Conservation (phyloP, 1,140 invertebrate species). For the Papilio polytes region DNA sequence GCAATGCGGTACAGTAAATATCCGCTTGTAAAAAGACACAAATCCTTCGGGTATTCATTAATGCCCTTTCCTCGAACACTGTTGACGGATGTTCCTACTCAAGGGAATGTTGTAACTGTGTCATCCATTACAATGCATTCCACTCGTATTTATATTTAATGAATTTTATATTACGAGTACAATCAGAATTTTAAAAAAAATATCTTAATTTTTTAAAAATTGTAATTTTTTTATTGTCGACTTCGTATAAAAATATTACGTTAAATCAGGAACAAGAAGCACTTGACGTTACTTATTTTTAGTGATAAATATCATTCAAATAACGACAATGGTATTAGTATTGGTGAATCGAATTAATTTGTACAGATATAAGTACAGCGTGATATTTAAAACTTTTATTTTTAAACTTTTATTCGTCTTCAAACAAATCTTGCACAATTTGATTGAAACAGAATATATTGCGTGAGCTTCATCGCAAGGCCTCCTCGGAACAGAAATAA, state of each 20-base stretch:
- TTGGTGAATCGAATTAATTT: too few relatives aligned
- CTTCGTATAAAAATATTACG: too few relatives aligned
- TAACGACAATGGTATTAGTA: too few relatives aligned
- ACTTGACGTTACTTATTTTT: too few relatives aligned
- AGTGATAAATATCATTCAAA: too few relatives aligned
- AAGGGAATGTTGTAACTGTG: not conserved
- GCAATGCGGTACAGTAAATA: constrained; percentile 27
- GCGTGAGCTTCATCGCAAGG: not conserved
- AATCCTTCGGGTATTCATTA: constrained; percentile 10
- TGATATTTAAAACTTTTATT: too few relatives aligned
- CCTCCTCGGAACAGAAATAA: constrained; percentile 9
- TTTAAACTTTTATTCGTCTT: not conserved
- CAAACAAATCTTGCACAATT: not conserved
- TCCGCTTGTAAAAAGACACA: constrained; percentile 4
- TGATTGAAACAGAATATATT: not conserved
- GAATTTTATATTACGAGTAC: not conserved
- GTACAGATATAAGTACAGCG: not conserved
- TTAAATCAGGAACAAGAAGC: too few relatives aligned
- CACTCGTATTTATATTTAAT: not conserved
- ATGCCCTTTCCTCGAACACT: not conserved
- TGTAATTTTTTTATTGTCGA: too few relatives aligned
- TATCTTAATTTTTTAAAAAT: too few relatives aligned
- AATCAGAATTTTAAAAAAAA: too few relatives aligned
- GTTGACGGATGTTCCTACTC: not conserved
- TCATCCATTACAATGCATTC: not conserved